Percentiles rank a stretch among this genome's conserved stretches.
Evolutionary conservation across 2,888 invertebrate species (phyloP).

Genomic region (Calameuta idolon): DNA sequence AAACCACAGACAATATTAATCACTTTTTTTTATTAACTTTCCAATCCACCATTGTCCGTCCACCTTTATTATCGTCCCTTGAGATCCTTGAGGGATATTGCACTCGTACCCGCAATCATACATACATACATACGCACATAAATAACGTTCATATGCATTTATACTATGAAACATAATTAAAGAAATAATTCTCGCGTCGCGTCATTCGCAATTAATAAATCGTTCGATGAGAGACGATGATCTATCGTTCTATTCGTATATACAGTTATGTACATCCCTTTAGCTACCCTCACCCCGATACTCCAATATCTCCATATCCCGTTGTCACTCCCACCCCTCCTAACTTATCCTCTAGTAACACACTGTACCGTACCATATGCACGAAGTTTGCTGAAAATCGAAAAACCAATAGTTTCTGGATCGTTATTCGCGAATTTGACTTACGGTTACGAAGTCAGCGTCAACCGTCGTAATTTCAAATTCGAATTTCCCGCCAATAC

Average conservation of each 20-base stretch:
- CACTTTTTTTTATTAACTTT: constrained; percentile 1
- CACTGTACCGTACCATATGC: background rate
- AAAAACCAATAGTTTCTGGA: background rate
- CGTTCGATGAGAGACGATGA: constrained; percentile 48
- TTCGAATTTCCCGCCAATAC: background rate
- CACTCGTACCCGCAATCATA: constrained; percentile 7
- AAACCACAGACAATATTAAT: constrained; percentile 16
- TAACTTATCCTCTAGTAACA: background rate
- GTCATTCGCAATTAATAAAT: constrained; percentile 43
- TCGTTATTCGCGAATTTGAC: background rate
- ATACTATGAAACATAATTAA: constrained; percentile 58
- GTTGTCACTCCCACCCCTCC: background rate
- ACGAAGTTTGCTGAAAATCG: background rate
- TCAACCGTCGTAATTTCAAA: background rate
- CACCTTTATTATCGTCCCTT: background rate
- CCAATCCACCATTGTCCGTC: background rate
- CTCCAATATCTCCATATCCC: background rate
- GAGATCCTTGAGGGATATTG: background rate
- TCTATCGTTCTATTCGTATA: constrained; percentile 47
- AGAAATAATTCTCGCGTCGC: constrained; percentile 45
- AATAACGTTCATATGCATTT: constrained; percentile 32
- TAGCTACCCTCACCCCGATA: background rate
- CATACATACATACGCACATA: constrained; percentile 29
- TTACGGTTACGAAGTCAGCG: background rate
- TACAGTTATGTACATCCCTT: constrained; percentile 56